Conservation (phyloP, 2,888 invertebrate genomes). For the Ptilodon capucinus region DNA sequence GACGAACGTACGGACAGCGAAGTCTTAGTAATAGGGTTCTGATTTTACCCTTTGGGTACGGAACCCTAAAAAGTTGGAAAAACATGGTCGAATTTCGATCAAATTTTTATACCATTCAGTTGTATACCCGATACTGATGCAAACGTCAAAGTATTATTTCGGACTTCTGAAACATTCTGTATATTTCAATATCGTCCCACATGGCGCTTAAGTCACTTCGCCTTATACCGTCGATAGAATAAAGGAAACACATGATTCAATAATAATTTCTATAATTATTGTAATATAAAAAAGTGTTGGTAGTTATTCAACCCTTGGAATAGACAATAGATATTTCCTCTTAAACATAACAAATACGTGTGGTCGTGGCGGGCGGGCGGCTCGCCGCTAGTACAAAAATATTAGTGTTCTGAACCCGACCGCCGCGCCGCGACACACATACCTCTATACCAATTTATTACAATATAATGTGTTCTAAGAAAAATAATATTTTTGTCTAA, state of each 20-base stretch:
- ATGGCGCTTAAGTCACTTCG: too few species aligned
- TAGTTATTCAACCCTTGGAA: slow-evolving; percentile 79
- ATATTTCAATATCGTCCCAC: too few species aligned
- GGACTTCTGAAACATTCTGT: too few species aligned
- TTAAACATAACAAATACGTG: slow-evolving; percentile 81
- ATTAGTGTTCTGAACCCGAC: slow-evolving; percentile 58
- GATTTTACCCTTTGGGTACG: too few species aligned
- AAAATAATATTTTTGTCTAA: slow-evolving; percentile 82
- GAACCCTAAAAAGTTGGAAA: too few species aligned
- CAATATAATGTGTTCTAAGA: slow-evolving; percentile 82
- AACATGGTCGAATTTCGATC: too few species aligned
- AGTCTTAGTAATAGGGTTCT: too few species aligned
- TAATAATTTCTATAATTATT: slow-evolving; percentile 84
- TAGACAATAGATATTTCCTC: slow-evolving; percentile 83
- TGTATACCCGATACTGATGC: too few species aligned
- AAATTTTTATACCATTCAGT: too few species aligned
- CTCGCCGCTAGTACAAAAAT: slow-evolving; percentile 72
- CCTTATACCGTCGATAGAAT: background rate
- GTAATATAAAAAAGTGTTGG: slow-evolving; percentile 84
- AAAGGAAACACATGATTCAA: slow-evolving; percentile 65
- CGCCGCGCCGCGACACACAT: slow-evolving; percentile 44
- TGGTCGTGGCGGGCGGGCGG: slow-evolving; percentile 24
- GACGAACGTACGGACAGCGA: too few species aligned
- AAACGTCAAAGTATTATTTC: too few species aligned
- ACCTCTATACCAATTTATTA: slow-evolving; percentile 75